phyloP scores from a whole-genome alignment of 1,140 invertebrate genomes.

The Hypsibius dujardini region DNA sequence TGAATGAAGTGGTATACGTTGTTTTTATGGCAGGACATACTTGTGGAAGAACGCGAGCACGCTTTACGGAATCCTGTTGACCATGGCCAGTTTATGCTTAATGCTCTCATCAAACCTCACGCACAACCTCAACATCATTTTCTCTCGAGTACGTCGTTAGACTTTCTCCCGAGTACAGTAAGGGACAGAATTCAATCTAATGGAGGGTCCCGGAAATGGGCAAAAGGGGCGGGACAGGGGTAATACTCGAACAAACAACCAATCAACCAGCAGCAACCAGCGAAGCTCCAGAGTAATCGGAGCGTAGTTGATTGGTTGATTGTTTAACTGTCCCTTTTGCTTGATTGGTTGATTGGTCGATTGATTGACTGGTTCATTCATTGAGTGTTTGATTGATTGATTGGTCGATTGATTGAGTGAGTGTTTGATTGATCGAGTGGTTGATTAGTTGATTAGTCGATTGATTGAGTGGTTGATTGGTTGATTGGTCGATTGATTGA shows the following conservation, averaged over 20 bases:
- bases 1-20: too few species aligned
- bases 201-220: too few species aligned
- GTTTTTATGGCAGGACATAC: not conserved
- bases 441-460: too few species aligned
- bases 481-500: too few species aligned
- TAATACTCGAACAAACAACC: not conserved
- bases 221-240: not conserved
- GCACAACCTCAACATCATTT: conserved; percentile 2
- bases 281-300: too few species aligned
- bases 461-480: too few species aligned
- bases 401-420: too few species aligned
- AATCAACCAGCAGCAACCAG: not conserved
- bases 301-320: too few species aligned
- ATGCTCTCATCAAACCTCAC: not conserved
- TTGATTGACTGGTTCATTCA: not conserved
- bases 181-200: too few species aligned
- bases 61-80: not conserved
- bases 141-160: not conserved
- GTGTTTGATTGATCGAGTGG: too few species aligned
- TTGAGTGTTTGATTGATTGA: too few species aligned
- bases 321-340: not conserved
- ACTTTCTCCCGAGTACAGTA: not conserved
- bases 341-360: not conserved
- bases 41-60: not conserved
- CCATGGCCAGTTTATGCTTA: not conserved